phyloP scores from a whole-genome alignment of 2,113 vertebrate genomes.

The Aegotheles bennettii region DNA sequence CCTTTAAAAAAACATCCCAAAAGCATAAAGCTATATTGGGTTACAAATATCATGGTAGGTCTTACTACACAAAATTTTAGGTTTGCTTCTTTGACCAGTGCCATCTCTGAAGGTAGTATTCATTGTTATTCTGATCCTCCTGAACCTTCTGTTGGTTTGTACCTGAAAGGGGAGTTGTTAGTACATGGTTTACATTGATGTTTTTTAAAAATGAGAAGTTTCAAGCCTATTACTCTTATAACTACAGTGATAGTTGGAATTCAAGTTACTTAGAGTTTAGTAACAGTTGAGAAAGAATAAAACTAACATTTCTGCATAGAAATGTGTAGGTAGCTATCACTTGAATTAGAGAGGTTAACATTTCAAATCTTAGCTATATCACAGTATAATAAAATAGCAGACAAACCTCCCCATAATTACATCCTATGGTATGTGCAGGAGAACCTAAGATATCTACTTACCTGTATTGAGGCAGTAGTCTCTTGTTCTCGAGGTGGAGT shows the following conservation, averaged over 20 bases:
- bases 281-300: neutral
- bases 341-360: neutral
- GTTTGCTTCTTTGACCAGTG: neutral
- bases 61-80: neutral
- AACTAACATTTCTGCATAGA: neutral
- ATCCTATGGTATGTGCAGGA: neutral
- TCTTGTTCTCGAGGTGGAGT: neutral
- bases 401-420: neutral
- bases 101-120: neutral
- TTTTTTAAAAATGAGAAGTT: neutral
- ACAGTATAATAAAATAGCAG: neutral
- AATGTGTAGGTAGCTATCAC: neutral
- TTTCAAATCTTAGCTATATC: neutral
- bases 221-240: neutral
- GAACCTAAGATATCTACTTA: neutral
- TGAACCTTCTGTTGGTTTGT: neutral
- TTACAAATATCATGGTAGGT: neutral
- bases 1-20: fast-evolving
- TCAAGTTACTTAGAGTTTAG: neutral
- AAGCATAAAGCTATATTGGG: neutral
- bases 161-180: neutral
- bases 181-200: neutral
- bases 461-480: neutral
- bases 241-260: neutral
- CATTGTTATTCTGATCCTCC: neutral